Base-by-base conservation (phyloP, 2,113 vertebrate species). In the Salminus brasiliensis region DNA sequence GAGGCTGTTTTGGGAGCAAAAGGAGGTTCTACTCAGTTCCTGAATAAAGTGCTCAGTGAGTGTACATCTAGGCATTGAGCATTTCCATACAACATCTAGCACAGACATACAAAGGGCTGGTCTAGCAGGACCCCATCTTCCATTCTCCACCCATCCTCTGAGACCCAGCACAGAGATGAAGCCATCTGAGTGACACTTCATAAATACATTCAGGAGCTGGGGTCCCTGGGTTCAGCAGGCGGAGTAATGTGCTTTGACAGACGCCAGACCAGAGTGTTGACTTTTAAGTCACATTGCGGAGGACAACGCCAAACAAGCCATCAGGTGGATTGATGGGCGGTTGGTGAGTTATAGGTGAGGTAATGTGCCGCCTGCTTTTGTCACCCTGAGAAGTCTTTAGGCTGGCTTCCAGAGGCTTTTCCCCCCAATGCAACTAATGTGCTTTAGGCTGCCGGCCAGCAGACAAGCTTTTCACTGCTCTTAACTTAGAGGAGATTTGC, bases 321-420 rank as follows among this genome's bases (percentile, higher is more conserved):
- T 76, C 81, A 83, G 72, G 77, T 80, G 77, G 81, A 83, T 75
- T 74, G 70, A 80, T 57, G 70, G 70, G 71, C 60, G 55, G 71
- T 47, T 73, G 78, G 49, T 74, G 57, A 71, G 57, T 70, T 65
- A 65, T 69, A 78, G 67, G 52, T 70, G 52, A 63, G 76, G 67
- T 72, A 79, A 72, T 72, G 71, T 47, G 62, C 78, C 62, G 72
- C 41, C 71, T 80, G 83, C 84, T 87, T 83, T 89, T 88, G 89
- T 91, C 88, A 87, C 86, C 55, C 70, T 75, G 87, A 88, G 84
- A 92, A 89, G 90, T 90, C 88, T 91, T 91, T 89, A 90, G 90
- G 89, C 91, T 23, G 62, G 32, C 74, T 84, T 88, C 90, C 90
- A 91, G 89, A 85, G 79, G 89, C 88, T 90, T 91, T 91, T 88